These are phyloP conservation scores for Magallana angulata DNA, from an alignment of 1,140 invertebrate genomes.

Conservation along the genomic window DNA sequence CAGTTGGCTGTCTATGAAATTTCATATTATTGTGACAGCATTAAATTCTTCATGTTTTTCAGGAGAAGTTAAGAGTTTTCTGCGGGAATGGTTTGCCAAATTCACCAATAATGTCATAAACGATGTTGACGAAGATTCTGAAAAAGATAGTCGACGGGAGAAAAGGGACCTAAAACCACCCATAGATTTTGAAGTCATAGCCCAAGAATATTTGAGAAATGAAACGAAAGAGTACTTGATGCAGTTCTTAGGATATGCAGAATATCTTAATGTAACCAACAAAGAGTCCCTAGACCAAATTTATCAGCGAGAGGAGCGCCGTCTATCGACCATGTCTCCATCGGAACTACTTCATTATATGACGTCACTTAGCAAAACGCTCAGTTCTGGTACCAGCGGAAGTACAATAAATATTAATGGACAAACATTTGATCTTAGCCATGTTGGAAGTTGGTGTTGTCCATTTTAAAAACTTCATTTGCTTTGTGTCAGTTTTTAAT, in stretches of 20 bases:
- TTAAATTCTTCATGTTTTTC: neutral
- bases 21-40: too few species aligned
- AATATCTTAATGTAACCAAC: slow-evolving; percentile 6
- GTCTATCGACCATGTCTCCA: neutral
- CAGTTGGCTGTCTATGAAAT: too few species aligned
- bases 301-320: slow-evolving; percentile 1
- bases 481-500: too few species aligned
- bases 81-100: slow-evolving; percentile 14
- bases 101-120: neutral
- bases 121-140: neutral
- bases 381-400: neutral
- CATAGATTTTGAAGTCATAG: neutral
- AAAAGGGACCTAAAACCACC: slow-evolving; percentile 14
- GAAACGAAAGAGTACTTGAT: slow-evolving; percentile 1
- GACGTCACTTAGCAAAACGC: slow-evolving; percentile 12
- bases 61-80: slow-evolving; percentile 8
- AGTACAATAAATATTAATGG: slow-evolving; percentile 20
- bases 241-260: slow-evolving; percentile 12
- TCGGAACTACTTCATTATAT: neutral
- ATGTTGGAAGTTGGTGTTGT: slow-evolving; percentile 24
- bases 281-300: slow-evolving; percentile 7
- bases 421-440: slow-evolving; percentile 9
- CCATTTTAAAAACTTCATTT: neutral
- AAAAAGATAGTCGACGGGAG: neutral
- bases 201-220: slow-evolving; percentile 9